These are phyloP conservation scores for Seriola quinqueradiata DNA, from an alignment of 2,113 vertebrate species.

Conservation along the genomic window DNA sequence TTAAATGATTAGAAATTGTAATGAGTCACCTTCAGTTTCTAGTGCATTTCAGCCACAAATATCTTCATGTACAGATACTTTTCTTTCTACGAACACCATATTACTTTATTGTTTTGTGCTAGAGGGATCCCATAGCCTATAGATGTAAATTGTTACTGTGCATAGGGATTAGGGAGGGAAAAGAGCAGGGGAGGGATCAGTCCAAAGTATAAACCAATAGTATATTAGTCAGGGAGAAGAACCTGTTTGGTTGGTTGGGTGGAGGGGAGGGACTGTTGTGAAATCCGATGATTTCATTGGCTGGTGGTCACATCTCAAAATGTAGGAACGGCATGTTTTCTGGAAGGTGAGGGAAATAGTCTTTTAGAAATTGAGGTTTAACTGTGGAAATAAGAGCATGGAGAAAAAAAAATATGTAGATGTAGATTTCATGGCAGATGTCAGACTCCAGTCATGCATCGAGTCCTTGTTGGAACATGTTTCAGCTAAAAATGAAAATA, in stretches of 20 bases:
- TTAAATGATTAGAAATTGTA: not conserved
- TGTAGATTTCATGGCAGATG: not conserved
- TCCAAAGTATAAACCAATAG: not conserved
- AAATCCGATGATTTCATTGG: not conserved
- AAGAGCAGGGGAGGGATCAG: not conserved
- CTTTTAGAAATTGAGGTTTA: not conserved
- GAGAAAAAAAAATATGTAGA: not conserved
- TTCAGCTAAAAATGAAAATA: constrained; percentile 1
- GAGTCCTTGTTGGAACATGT: not conserved
- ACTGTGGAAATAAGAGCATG: not conserved
- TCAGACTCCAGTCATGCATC: not conserved
- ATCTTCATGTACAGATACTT: no score
- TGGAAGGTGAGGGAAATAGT: not conserved
- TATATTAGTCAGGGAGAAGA: not conserved
- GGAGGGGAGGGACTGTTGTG: not conserved
- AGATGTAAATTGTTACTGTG: not conserved
- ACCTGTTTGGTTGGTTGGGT: not conserved
- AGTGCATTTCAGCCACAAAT: no score
- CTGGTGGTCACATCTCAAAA: not conserved
- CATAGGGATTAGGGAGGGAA: not conserved
- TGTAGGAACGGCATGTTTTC: not conserved
- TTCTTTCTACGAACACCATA: not conserved
- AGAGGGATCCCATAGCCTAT: not conserved
- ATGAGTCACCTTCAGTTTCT: not conserved
- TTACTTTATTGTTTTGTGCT: not conserved